These are phyloP conservation scores for Crocodylus rhombifer DNA, from an alignment of 2,797 vertebrate genomes.

Conservation along the genomic window DNA sequence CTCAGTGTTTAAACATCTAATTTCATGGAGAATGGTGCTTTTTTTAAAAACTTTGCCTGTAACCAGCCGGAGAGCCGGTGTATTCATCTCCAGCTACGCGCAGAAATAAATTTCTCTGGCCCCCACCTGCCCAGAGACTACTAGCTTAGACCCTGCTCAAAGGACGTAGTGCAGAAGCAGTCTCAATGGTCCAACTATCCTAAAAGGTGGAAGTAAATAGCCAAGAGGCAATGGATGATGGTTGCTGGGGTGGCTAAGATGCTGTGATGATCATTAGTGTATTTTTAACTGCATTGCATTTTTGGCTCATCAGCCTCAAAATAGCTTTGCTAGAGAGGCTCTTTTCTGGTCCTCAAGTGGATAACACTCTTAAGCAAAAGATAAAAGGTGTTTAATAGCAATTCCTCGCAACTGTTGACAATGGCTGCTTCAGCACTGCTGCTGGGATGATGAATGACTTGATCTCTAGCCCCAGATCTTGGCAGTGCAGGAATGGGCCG, in stretches of 20 bases:
- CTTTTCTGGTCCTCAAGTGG: neutral
- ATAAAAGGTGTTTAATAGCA: neutral
- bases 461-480: neutral
- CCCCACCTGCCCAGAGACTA: slow-evolving; percentile 47
- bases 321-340: neutral
- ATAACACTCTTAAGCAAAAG: neutral
- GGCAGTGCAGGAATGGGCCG: neutral
- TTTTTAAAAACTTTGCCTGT: slow-evolving; percentile 53
- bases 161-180: slow-evolving; percentile 21
- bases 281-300: neutral
- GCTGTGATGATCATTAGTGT: neutral
- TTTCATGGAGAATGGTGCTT: slow-evolving; percentile 64
- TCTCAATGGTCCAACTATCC: slow-evolving; percentile 60
- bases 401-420: neutral
- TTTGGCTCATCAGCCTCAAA: neutral
- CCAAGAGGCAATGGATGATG: slow-evolving; percentile 6
- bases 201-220: slow-evolving; percentile 35
- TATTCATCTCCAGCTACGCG: slow-evolving; percentile 69
- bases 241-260: neutral
- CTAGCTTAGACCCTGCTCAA: slow-evolving; percentile 38
- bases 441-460: neutral
- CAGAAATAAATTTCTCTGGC: slow-evolving; percentile 56
- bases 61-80: slow-evolving; percentile 52
- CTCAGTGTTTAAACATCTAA: slow-evolving; percentile 50
- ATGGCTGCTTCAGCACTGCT: neutral